Evolutionary conservation across 2,797 vertebrate genomes (phyloP).

Genomic region (Hippoglossus hippoglossus): DNA sequence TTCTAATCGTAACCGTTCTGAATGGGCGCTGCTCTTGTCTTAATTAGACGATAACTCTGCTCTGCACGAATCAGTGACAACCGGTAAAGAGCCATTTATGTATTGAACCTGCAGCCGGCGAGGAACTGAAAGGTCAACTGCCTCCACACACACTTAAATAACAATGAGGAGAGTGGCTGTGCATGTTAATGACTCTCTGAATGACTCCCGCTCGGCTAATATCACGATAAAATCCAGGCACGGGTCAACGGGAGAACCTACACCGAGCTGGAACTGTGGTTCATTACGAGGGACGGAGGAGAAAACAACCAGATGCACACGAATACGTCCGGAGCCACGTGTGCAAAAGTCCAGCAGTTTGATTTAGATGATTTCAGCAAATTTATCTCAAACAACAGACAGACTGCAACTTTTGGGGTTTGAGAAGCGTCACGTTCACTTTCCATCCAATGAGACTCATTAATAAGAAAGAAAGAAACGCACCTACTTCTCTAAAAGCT

Average conservation of each 20-base stretch:
- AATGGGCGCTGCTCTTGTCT: background rate
- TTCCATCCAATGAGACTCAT: too few relatives aligned
- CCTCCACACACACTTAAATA: conserved; percentile 24
- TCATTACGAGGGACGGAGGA: too few relatives aligned
- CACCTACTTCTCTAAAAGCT: background rate
- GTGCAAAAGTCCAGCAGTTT: too few relatives aligned
- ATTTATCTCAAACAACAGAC: too few relatives aligned
- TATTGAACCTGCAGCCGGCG: conserved; percentile 19
- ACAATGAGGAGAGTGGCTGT: background rate
- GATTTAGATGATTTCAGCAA: too few relatives aligned
- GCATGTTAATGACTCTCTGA: conserved; percentile 23
- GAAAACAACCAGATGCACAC: too few relatives aligned
- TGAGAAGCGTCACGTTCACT: too few relatives aligned
- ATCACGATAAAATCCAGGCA: conserved; percentile 16
- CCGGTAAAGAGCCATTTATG: conserved; percentile 38
- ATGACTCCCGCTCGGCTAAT: conserved; percentile 5
- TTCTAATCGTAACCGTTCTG: too few relatives aligned
- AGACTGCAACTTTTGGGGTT: too few relatives aligned
- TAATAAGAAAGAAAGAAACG: too few relatives aligned
- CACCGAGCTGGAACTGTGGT: background rate
- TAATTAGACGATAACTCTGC: conserved; percentile 63
- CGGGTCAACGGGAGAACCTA: conserved; percentile 15
- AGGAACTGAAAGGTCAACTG: conserved; percentile 59
- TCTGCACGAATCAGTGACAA: conserved; percentile 58
- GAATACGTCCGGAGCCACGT: too few relatives aligned